These are phyloP conservation scores for Beris chalybata DNA, from an alignment of 2,888 invertebrate species.

Conservation along the genomic window DNA sequence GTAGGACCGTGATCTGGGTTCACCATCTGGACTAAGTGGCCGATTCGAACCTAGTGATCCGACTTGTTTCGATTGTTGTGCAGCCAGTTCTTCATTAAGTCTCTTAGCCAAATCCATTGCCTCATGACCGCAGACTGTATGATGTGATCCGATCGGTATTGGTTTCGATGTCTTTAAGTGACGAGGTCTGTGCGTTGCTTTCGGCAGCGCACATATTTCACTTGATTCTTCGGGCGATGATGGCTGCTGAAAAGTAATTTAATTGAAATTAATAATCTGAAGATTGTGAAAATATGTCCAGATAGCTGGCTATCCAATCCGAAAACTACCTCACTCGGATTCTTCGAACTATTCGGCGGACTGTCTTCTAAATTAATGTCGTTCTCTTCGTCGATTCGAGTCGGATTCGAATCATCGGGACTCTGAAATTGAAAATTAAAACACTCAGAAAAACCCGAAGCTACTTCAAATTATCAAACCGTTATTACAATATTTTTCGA, in stretches of 20 bases:
- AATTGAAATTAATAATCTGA: not conserved
- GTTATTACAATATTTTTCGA: slow-evolving; percentile 61
- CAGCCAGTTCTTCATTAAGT: slow-evolving; percentile 65
- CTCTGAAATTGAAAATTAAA: slow-evolving; percentile 56
- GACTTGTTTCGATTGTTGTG: slow-evolving; percentile 48
- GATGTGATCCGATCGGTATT: slow-evolving; percentile 69
- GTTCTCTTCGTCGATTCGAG: slow-evolving; percentile 75
- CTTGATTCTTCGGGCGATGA: slow-evolving; percentile 43
- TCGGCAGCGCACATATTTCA: slow-evolving; percentile 44
- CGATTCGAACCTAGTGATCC: slow-evolving; percentile 50
- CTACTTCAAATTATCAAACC: not conserved
- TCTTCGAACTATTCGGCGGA: slow-evolving; percentile 38
- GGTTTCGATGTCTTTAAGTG: slow-evolving; percentile 69
- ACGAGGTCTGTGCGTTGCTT: slow-evolving; percentile 51
- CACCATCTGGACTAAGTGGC: slow-evolving; percentile 60
- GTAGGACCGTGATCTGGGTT: slow-evolving; percentile 68
- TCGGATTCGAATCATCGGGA: slow-evolving; percentile 65
- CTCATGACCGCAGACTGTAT: slow-evolving; percentile 80
- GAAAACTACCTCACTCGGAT: slow-evolving; percentile 44
- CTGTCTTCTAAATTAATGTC: slow-evolving; percentile 56
- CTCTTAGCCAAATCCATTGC: slow-evolving; percentile 74
- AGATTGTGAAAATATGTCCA: not conserved
- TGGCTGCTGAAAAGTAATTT: slow-evolving; percentile 9
- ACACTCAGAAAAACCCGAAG: slow-evolving; percentile 32
- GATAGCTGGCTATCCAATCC: not conserved